Base-by-base conservation (phyloP, 1,140 invertebrate species). In the Drosophila oshimai region DNA sequence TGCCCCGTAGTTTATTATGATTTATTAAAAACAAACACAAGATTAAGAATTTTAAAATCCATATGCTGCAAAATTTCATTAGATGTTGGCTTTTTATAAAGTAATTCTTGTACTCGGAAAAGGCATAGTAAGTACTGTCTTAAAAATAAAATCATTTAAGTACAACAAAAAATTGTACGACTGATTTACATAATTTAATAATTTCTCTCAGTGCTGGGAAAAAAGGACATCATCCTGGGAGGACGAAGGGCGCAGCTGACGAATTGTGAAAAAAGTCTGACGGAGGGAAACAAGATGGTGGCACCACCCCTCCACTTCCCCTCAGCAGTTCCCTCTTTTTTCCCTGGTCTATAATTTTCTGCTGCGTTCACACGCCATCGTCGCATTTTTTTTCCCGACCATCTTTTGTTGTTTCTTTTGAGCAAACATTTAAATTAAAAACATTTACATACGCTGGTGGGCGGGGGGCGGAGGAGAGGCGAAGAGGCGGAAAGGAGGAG, bases 341-440 rank as follows among this genome's bases (percentile, higher is more conserved):
- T 51, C 46, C 39, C 20, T 18, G 36, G 67, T 57, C 75, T 73
- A 73, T 86, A 76, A 86, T 86, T 86, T 86, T 81, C 76, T 80
- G 76, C 76, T 87, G 73, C 81, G 81, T 87, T 87, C 81, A 81
- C 81, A 87, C 81, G 81, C 81, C 81, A 87, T 87, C 81, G 81
- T 88, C 81, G 73, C 69, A 87, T 86, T 74, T 84, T 86, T 75
- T 78, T 50, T 55, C 9, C 36, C 42, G 18, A 37, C 20, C 64
- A 44, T 36, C 46, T 37, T 51, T 62, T 73, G 49, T 80, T 54
- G 53, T 65, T 77, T 71, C 62, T 51, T 87, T 86, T 76, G 60
- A 80, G 81, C 67, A 86, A 86, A 86, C 81, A 86, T 87, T 87
- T 86, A 86, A 86, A 86, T 86, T 87, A 81, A 86, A 86, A 87